Evolutionary conservation across 92 coral and sea anemone species (phyloP), one percentile per base, ranked within the genome.

Genomic region (Phymanthus crucifer): DNA sequence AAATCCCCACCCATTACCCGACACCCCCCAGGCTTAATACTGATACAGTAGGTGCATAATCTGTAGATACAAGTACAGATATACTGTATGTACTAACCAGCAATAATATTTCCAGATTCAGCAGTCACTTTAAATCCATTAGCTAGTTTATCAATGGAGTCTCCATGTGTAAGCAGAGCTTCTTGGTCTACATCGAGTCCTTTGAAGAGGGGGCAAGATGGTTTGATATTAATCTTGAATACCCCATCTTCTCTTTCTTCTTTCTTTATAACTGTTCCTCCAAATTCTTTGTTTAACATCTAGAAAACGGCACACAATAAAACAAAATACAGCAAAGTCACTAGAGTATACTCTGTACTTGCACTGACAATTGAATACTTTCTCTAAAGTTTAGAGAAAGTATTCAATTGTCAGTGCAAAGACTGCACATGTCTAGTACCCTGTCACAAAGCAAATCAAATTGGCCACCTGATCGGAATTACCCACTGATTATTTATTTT

Each of bases 181-280:
- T 96, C 95, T 78, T 96, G 96, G 17, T 86, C 85, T 27, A 90
- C 46, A 46, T 90, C 83, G 27, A 96, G 83, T 35, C 98, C 99
- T 96, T 95, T 88, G 85, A 95, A 96, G 31, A 96, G 77, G 24
- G 90, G 70, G 1, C 98, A 96, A 13, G 94, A 86, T 38, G 89
- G 90, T 45, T 91, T 94, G 80, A 96, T 84, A 40, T 73, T 78
- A 7, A 96, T 71, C 67, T 73, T 89, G 73, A 96, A 96, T 67
- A 91, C 93, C 3, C 99, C 99, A 87, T 96, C 99, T 77, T 96
- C 99, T 47, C 99, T 91, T 72, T 86, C 81, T 32, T 87, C 91
- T 87, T 93, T 96, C 75, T 90, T 94, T 65, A 80, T 75, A n/a
- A 96, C 99, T 67, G 86, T 85, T n/a, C 99, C 99, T n/a, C 99